Evolutionary conservation across 1,140 invertebrate species (phyloP).

Genomic region (Phthorimaea operculella): DNA sequence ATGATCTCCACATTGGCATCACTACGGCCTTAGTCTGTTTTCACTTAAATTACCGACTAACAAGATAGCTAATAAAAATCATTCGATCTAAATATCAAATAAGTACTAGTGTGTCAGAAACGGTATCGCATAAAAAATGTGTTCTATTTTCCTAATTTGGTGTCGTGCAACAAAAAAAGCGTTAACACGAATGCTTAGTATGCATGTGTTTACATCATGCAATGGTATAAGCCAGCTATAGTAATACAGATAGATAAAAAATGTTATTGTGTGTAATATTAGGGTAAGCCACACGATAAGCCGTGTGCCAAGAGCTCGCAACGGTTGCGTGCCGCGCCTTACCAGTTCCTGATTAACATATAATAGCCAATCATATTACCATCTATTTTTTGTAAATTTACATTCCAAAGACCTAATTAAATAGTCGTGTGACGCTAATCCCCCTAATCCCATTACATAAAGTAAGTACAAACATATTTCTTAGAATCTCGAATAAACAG

Average conservation of each 20-base stretch:
- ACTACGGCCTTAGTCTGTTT: no score
- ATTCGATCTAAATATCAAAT: no score
- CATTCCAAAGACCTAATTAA: constrained; percentile 27
- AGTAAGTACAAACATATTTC: not conserved
- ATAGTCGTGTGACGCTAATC: constrained; percentile 12
- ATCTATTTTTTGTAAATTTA: constrained; percentile 21
- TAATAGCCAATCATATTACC: constrained; percentile 37
- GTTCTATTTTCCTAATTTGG: constrained; percentile 1
- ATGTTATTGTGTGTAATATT: no score
- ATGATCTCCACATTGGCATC: no score
- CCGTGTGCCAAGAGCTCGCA: no score
- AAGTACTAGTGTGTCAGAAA: no score
- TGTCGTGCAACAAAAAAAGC: not conserved
- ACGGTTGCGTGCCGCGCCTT: no score
- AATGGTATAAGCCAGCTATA: not conserved
- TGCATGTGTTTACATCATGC: constrained; percentile 1
- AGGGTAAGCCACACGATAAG: no score
- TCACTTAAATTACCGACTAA: no score
- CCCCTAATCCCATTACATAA: not conserved
- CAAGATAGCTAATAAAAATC: no score
- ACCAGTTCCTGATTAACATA: constrained; percentile 28
- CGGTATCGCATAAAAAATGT: not conserved
- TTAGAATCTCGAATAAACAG: no score
- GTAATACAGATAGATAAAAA: no score
- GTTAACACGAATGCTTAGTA: constrained; percentile 1